Evolutionary conservation across 2,888 invertebrate genomes (phyloP), one percentile per base, ranked within the genome.

Genomic region (Trypoxylon attenuatum): DNA sequence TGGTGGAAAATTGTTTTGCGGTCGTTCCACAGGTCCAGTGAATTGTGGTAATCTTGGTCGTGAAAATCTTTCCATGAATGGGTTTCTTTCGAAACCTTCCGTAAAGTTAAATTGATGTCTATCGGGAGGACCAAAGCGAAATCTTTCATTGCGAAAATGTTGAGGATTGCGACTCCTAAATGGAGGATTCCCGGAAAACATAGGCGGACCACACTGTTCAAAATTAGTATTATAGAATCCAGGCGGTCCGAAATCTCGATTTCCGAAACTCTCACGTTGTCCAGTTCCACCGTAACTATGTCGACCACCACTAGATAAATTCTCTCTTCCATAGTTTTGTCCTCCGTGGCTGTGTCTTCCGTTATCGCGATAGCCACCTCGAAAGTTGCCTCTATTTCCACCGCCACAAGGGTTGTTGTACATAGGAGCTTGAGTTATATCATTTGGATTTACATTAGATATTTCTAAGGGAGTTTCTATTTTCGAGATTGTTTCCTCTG

Each of bases 401-500:
- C 88, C 88, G 1, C 90, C 89, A 1, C 90, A 89, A 51, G 90
- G 89, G 5, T 91, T 91, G 18, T 92, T 91, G 82, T 92, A 92
- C 82, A 92, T 89, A 0, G 93, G 93, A 10, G 89, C 90, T 80
- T 91, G 89, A 19, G 86, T 87, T 0, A 87, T 79, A 4, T 87
- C 82, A 15, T 73, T 78, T 0, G 84, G 77, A 69, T 82, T 80
- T 0, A 85, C 74, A 15, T 74, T 81, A 0, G 80, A 78, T 1
- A 82, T 29, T 56, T 85, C 81, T 6, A 85, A 22, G 0, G 84
- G 82, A 1, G 62, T 67, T 16, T 79, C 75, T 0, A 46, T 53
- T 8, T 15, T 15, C 2, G 51, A 55, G 15, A 46, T 43, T 50
- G 42, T 52, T 19, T 21, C 52, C 18, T 53, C 49, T 0, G 19